Evolutionary conservation across 2,797 vertebrate genomes (phyloP), one percentile per base, ranked within the genome.

Genomic region (Hipposideros larvatus): DNA sequence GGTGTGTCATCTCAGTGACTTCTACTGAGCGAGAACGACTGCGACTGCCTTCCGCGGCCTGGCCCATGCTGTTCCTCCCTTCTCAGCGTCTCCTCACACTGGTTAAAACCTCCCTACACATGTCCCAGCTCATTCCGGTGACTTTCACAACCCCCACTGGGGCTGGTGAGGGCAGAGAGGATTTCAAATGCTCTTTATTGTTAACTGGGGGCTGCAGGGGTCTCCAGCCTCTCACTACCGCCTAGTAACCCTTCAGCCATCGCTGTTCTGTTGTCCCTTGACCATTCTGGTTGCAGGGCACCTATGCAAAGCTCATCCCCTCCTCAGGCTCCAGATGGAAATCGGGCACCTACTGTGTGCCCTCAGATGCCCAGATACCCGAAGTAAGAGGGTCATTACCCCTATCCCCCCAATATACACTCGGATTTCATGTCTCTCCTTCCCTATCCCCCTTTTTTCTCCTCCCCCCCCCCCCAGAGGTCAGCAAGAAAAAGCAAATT

Each of bases 401-500:
- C 26, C 18, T 28, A 1, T 19, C 28, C 13, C 26, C 19, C 22
- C 34, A 34, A 14, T 43, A 57, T 61, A 59, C 4, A 11, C 5
- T 19, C 13, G 13, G 3, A 21, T 28, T 65, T 61, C 61, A 22
- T 43, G 55, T 66, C 57, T 78, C 59, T 78, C 48, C 48, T 86
- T 87, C 34, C 4, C 59, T 11, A 66, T 0, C 6, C 21, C 70
- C 13, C 11, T 48, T 73, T 21, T 63, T 55, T 82, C 15, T 78
- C 43, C 53, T 18, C 7, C 14, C 16, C 5, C 16, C 0, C 6
- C 21, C 37, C 63, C 15, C 11, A 26, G 57, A 14, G 8, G 7
- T 80, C 46, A 57, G 19, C 22, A 22, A 89, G 85, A 53, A 91
- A 85, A 85, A n/a, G 59, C 0, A 71, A 88, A 71, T 63, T 92